Conservation (phyloP, 2,888 invertebrate species). For the Hyposoter dolosus region DNA sequence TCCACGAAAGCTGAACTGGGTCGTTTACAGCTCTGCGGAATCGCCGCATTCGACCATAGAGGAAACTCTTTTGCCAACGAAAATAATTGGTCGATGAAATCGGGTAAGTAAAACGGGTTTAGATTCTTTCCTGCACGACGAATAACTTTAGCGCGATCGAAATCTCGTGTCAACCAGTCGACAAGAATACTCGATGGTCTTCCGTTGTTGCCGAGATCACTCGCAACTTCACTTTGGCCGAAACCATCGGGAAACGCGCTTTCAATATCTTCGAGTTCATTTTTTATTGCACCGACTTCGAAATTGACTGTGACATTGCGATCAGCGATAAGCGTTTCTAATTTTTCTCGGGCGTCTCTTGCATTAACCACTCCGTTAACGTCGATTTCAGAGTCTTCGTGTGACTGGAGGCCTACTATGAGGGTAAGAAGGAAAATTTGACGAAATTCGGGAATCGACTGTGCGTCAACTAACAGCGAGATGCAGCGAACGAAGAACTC, state of each 20-base stretch:
- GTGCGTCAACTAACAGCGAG: slow-evolving; percentile 34
- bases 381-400: slow-evolving; percentile 13
- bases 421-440: neutral
- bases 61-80: neutral
- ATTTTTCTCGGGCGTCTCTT: neutral
- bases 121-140: neutral
- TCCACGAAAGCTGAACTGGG: neutral
- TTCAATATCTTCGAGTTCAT: neutral
- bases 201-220: neutral
- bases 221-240: neutral
- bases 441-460: neutral
- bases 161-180: neutral
- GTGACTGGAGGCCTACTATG: slow-evolving; percentile 7
- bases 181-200: neutral
- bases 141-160: neutral
- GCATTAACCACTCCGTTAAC: neutral
- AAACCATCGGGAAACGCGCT: neutral
- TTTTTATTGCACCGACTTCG: neutral
- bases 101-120: neutral
- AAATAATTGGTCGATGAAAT: neutral
- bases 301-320: neutral
- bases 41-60: neutral
- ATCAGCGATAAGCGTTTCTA: neutral
- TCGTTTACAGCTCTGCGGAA: neutral
- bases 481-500: slow-evolving; percentile 61